phyloP scores from a whole-genome alignment of 2,888 invertebrate genomes.

The Portevinia maculata region DNA sequence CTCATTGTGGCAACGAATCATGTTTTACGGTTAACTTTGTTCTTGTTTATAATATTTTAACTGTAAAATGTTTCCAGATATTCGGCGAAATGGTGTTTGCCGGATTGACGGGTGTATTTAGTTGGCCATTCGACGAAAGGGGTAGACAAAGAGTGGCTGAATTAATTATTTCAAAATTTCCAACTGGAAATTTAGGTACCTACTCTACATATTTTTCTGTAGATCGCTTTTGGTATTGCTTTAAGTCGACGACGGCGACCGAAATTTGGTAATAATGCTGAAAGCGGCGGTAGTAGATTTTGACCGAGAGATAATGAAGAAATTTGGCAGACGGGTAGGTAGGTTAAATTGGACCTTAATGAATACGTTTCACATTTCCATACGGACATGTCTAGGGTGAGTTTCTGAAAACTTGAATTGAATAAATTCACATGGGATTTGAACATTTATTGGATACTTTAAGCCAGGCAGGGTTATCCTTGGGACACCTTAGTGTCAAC shows the following conservation, averaged over 20 bases:
- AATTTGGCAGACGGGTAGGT: too few relatives aligned
- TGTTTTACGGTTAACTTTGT: constrained; percentile 67
- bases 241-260: constrained; percentile 35
- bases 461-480: too few relatives aligned
- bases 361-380: too few relatives aligned
- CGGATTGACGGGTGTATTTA: constrained; percentile 68
- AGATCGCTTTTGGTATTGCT: constrained; percentile 41
- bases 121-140: constrained; percentile 15
- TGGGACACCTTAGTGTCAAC: too few relatives aligned
- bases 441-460: too few relatives aligned
- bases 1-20: constrained; percentile 66
- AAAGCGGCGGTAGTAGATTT: constrained; percentile 26
- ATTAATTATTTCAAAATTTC: constrained; percentile 62
- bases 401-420: too few relatives aligned
- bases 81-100: constrained; percentile 50
- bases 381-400: too few relatives aligned
- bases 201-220: constrained; percentile 36
- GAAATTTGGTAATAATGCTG: constrained; percentile 60
- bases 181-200: constrained; percentile 28
- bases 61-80: constrained; percentile 52
- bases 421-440: too few relatives aligned
- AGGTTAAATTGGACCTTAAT: too few relatives aligned
- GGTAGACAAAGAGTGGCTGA: constrained; percentile 54
- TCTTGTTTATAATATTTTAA: constrained; percentile 40
- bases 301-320: constrained; percentile 2